phyloP scores from a whole-genome alignment of 2,113 vertebrate genomes.

The Melanocharis versteri region DNA sequence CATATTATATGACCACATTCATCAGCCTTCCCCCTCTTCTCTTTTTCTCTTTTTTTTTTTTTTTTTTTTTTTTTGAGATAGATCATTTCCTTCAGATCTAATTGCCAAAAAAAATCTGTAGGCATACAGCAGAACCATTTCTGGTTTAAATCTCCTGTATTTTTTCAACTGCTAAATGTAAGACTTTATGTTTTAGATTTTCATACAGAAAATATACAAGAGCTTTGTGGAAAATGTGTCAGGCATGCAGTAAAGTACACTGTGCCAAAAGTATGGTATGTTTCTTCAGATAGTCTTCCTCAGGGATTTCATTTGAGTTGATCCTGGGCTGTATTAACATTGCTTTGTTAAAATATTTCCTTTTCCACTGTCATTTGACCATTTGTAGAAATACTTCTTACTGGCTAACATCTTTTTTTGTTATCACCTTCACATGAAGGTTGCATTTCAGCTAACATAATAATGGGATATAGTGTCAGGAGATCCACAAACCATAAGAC shows the following conservation, averaged over 20 bases:
- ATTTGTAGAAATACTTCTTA: constrained; percentile 34
- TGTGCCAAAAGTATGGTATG: background rate
- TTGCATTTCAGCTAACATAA: constrained; percentile 21
- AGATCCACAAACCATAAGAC: constrained; percentile 31
- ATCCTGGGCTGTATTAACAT: background rate
- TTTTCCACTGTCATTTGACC: constrained; percentile 22
- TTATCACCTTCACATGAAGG: background rate
- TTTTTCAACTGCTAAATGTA: constrained; percentile 43
- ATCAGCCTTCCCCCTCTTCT: background rate
- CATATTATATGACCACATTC: background rate
- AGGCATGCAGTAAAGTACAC: background rate
- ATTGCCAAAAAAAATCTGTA: constrained; percentile 30
- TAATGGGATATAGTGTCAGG: background rate
- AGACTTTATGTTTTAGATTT: constrained; percentile 33
- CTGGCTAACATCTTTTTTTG: constrained; percentile 17
- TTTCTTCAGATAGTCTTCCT: constrained; percentile 25
- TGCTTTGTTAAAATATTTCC: constrained; percentile 47
- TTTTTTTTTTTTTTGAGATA: background rate
- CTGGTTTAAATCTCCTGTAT: constrained; percentile 41
- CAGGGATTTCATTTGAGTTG: constrained; percentile 8
- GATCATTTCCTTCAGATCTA: constrained; percentile 28
- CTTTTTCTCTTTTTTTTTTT: too few species aligned
- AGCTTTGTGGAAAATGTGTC: constrained; percentile 32
- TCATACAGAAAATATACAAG: constrained; percentile 59
- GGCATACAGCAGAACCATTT: background rate